A percentile compares a stretch with the other conserved stretches of the same genome.
Conservation (phyloP, 2,888 invertebrate genomes). For the Leptinotarsa peninsularis region DNA sequence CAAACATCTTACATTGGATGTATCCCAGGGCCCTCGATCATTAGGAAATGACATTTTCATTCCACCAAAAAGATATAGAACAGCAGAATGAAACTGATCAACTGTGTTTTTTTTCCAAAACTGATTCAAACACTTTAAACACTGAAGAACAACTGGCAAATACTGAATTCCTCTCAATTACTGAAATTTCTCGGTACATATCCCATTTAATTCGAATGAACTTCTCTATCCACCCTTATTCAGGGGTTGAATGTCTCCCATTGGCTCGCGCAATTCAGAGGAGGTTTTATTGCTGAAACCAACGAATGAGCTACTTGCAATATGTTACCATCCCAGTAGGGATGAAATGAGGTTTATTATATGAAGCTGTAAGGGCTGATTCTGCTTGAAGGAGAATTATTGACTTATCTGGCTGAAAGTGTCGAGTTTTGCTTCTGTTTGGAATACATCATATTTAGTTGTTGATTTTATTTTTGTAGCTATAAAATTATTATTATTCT, state of each 20-base stretch:
- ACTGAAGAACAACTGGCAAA: background rate
- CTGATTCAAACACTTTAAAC: background rate
- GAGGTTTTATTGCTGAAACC: slow-evolving; percentile 35
- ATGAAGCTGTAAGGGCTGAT: slow-evolving; percentile 28
- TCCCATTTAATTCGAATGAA: background rate
- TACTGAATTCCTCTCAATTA: background rate
- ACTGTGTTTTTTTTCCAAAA: background rate
- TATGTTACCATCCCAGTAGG: slow-evolving; percentile 32
- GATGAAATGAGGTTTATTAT: slow-evolving; percentile 16
- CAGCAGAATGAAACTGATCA: background rate
- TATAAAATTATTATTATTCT: no score
- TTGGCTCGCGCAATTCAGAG: slow-evolving; percentile 32
- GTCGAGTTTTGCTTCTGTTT: slow-evolving; percentile 38
- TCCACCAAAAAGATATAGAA: slow-evolving; percentile 39
- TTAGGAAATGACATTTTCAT: slow-evolving; percentile 66
- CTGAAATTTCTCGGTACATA: background rate
- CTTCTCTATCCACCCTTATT: background rate
- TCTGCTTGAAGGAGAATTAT: slow-evolving; percentile 39
- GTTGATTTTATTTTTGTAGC: background rate
- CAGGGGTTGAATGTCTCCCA: slow-evolving; percentile 23
- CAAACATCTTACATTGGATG: slow-evolving; percentile 58
- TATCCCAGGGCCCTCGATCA: slow-evolving; percentile 64
- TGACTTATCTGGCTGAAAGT: slow-evolving; percentile 38
- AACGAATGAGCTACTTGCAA: slow-evolving; percentile 39
- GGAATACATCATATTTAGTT: background rate